Conservation (phyloP, 2,797 vertebrate genomes). For the Clamator glandarius region DNA sequence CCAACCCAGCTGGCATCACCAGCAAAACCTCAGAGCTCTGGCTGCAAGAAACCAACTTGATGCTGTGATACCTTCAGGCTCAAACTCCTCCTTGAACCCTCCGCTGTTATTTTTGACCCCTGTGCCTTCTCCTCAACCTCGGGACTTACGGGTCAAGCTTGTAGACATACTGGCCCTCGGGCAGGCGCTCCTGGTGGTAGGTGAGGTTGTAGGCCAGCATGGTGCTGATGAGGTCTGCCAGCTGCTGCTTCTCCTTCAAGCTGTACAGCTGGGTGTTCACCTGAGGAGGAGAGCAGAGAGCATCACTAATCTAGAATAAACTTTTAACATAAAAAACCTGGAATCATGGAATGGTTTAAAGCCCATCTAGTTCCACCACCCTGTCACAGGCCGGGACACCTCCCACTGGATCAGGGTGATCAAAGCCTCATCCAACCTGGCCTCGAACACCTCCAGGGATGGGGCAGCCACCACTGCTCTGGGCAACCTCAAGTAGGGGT, state of each 20-base stretch:
- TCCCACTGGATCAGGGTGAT: too few relatives aligned
- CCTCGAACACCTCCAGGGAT: too few relatives aligned
- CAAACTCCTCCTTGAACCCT: background rate
- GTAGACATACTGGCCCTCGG: constrained; percentile 91
- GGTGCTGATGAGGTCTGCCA: constrained; percentile 87
- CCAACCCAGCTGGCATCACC: background rate
- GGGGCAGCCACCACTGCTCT: too few relatives aligned
- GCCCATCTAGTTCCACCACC: too few relatives aligned
- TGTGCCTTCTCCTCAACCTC: rapidly evolving
- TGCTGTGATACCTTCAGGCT: rapidly evolving
- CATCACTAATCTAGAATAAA: background rate
- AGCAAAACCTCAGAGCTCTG: background rate
- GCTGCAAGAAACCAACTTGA: background rate
- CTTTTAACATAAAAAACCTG: background rate
- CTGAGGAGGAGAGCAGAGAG: constrained; percentile 69
- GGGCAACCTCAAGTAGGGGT: rapidly evolving
- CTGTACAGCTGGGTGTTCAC: constrained; percentile 97
- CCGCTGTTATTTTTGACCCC: rapidly evolving
- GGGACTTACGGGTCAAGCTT: constrained; percentile 90
- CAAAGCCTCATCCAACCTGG: too few relatives aligned
- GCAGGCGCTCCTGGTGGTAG: constrained; percentile 91
- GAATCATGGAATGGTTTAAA: too few relatives aligned
- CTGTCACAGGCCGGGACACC: too few relatives aligned
- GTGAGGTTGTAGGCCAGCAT: constrained; percentile 97
- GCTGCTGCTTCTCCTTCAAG: constrained; percentile 90